Evolutionary conservation across 1,140 invertebrate genomes (phyloP).

Genomic region (Wasmannia auropunctata): DNA sequence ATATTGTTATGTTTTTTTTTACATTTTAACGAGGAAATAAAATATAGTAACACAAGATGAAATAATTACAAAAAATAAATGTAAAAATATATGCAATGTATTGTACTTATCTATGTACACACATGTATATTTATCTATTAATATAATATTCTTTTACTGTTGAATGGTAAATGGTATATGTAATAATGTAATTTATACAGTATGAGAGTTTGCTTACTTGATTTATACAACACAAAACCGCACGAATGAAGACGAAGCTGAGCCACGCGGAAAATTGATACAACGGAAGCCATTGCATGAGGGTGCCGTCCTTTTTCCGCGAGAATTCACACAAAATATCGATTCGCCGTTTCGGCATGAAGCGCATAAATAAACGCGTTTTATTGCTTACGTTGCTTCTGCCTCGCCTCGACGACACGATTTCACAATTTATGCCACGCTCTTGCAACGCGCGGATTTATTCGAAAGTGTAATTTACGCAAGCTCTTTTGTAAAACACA

Average conservation of each 20-base stretch:
- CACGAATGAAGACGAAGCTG: slow-evolving; percentile 5
- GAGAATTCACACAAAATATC: slow-evolving; percentile 60
- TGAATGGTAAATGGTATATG: background rate
- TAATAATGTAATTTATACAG: background rate
- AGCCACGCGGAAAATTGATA: slow-evolving; percentile 48
- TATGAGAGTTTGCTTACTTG: background rate
- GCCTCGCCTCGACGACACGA: slow-evolving; percentile 44
- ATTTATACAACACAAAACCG: slow-evolving; percentile 39
- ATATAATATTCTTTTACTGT: background rate
- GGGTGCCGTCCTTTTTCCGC: slow-evolving; percentile 40
- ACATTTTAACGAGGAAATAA: background rate
- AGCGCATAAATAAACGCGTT: slow-evolving; percentile 54
- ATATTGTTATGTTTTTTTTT: background rate
- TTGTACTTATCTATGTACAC: too few species aligned
- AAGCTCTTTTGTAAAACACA: slow-evolving; percentile 4
- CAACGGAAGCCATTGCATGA: slow-evolving; percentile 50
- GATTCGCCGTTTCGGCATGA: slow-evolving; percentile 45
- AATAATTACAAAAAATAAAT: background rate
- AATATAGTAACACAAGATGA: background rate
- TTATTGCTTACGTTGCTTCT: slow-evolving; percentile 40
- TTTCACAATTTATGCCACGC: slow-evolving; percentile 43
- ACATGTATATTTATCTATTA: background rate
- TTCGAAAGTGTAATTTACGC: slow-evolving; percentile 21
- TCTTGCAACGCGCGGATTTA: slow-evolving; percentile 31
- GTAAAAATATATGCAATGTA: background rate